Percentiles rank a stretch among this genome's conserved stretches.
These are phyloP conservation scores for Nesogale talazaci DNA, from an alignment of 2,113 vertebrate species.

Conservation along the genomic window DNA sequence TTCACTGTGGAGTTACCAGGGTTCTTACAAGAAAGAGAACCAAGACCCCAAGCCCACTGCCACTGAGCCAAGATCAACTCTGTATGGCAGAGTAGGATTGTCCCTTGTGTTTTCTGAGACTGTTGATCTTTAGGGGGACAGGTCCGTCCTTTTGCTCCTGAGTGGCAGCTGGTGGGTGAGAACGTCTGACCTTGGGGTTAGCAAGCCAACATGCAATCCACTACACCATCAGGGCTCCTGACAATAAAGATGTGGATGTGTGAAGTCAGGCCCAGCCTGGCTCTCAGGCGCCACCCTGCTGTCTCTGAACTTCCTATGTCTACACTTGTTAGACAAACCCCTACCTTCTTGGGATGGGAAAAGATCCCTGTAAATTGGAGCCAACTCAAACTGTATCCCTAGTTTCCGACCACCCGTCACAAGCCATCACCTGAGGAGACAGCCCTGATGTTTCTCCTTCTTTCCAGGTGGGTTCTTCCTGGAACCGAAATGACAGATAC, in stretches of 20 bases:
- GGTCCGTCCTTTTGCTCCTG: background rate
- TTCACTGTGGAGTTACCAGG: background rate
- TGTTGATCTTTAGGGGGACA: too few relatives aligned
- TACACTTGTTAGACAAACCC: background rate
- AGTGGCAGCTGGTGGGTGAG: background rate
- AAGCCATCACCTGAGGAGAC: background rate
- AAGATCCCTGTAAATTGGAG: background rate
- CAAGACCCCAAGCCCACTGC: background rate
- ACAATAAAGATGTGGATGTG: background rate
- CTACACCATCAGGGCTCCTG: background rate
- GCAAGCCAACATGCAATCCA: background rate
- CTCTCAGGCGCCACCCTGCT: background rate
- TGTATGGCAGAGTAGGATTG: too few relatives aligned
- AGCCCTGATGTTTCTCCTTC: background rate
- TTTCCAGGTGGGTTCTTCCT: constrained; percentile 2
- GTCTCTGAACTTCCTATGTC: background rate
- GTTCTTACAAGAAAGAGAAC: background rate
- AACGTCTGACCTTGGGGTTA: background rate
- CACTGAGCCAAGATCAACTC: background rate
- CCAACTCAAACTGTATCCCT: constrained; percentile 30
- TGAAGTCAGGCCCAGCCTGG: background rate
- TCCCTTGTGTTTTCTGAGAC: too few relatives aligned
- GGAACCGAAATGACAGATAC: background rate
- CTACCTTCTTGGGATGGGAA: background rate
- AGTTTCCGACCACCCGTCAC: constrained; percentile 18